Percentiles rank a stretch among this genome's conserved stretches.
Conservation (phyloP, 2,888 invertebrate genomes). For the Schizotus pectinicornis region DNA sequence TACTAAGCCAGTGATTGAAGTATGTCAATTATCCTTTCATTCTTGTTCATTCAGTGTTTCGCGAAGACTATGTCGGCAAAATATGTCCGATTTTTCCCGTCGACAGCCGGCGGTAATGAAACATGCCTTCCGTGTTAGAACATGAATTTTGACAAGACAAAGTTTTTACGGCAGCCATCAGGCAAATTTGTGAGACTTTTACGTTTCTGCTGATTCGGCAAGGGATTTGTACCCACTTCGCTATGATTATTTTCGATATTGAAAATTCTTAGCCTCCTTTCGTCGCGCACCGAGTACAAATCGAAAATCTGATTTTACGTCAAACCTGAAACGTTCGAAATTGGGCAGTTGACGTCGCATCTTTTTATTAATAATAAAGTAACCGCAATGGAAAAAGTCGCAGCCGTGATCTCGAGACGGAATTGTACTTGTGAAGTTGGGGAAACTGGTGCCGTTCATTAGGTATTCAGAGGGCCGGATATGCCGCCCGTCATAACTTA, state of each 20-base stretch:
- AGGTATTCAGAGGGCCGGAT: constrained; percentile 37
- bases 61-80: too few relatives aligned
- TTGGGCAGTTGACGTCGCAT: not conserved
- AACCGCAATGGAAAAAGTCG: constrained; percentile 1
- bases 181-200: constrained; percentile 13
- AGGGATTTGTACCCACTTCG: constrained; percentile 13
- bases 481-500: constrained; percentile 36
- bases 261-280: not conserved
- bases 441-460: constrained; percentile 31
- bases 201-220: constrained; percentile 13
- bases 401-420: constrained; percentile 2
- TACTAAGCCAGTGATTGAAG: too few relatives aligned
- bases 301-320: not conserved
- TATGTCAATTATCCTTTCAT: too few relatives aligned
- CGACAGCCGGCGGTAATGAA: too few relatives aligned
- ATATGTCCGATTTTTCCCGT: too few relatives aligned
- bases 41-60: too few relatives aligned
- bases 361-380: not conserved
- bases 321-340: not conserved
- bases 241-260: constrained; percentile 17
- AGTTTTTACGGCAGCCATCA: constrained; percentile 16
- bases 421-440: constrained; percentile 12
- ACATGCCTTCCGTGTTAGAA: too few relatives aligned
- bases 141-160: constrained; percentile 8
- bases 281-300: too few relatives aligned